Evolutionary conservation across 2,113 vertebrate genomes (phyloP), one percentile per base, ranked within the genome.

Genomic region (Dicrurus megarhynchus): DNA sequence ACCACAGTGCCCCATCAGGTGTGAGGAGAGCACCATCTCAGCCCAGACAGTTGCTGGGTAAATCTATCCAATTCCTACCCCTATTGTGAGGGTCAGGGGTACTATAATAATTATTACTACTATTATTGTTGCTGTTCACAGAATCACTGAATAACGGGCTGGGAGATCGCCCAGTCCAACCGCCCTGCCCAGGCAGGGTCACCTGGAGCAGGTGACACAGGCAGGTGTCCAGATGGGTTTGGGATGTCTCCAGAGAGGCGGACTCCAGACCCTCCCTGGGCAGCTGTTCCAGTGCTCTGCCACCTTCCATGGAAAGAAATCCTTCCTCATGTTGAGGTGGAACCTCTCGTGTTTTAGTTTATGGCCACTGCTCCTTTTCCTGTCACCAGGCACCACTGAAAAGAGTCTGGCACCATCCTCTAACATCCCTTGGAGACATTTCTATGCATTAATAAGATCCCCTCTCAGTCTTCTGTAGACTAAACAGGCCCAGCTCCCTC

Each of bases 11-110:
- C 27, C 41, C 12, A 24, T 30, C 23, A n/a, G 27, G 46, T 2
- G 1, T 19, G 41, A 37, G 44, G 18, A 16, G 44, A 9, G 22
- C 8, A 1, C 76, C 42, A 12, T 7, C 5, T 0, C 33, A 26
- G 57, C 4, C 33, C 13, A 11, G 16, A 1, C 7, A 18, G 35
- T 7, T 7, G 10, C 1, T 4, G 8, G 10, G 73, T 44, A 30
- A 13, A 26, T 3, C 32, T 27, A 6, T 24, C 16, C 13, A 1
- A 0, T 46, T 71, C 15, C 24, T 44, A 4, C 16, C 9, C 21
- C 6, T 33, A 1, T 32, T 16, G 6, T 23, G 23, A 50, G 6
- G 6, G 8, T 9, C 42, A 26, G 21, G 9, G 17, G 5, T 16
- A 18, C 61, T 16, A 4, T 9, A 37, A 14, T 17, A n/a, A 57